phyloP scores from a whole-genome alignment of 2,888 invertebrate species.

The Arrhopalites spinosus region DNA sequence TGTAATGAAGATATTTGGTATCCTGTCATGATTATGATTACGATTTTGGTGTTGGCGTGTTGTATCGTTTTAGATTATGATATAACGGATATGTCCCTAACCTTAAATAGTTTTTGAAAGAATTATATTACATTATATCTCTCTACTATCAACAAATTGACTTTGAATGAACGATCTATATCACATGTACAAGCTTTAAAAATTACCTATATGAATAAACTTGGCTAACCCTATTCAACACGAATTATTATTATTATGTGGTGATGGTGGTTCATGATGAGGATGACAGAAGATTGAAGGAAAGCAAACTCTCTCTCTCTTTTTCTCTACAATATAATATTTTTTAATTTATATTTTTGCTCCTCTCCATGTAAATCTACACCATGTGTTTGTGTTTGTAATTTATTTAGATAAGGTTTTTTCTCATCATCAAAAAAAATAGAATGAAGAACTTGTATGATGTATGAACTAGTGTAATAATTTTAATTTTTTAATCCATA shows the following conservation, averaged over 20 bases:
- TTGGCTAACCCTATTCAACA: no score
- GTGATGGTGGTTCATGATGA: background rate
- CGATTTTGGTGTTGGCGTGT: constrained; percentile 33
- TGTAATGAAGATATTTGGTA: constrained; percentile 19
- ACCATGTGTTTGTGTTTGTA: background rate
- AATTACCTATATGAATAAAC: no score
- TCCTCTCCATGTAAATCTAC: no score
- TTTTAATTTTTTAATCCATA: background rate
- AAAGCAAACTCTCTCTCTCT: background rate
- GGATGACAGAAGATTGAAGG: constrained; percentile 9
- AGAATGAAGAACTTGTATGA: no score
- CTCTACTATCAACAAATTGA: no score
- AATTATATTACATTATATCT: constrained; percentile 7
- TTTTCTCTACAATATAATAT: background rate
- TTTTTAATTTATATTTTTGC: no score
- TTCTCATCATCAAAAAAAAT: background rate
- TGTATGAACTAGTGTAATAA: background rate
- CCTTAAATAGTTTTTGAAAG: constrained; percentile 19
- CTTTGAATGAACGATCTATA: no score
- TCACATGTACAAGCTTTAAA: no score
- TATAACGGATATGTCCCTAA: background rate
- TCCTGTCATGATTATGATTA: constrained; percentile 36
- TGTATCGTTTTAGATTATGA: background rate
- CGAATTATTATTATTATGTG: no score
- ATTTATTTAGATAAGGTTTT: background rate